Evolutionary conservation across 1,140 invertebrate species (phyloP).

Genomic region (Latrodectus geometricus): DNA sequence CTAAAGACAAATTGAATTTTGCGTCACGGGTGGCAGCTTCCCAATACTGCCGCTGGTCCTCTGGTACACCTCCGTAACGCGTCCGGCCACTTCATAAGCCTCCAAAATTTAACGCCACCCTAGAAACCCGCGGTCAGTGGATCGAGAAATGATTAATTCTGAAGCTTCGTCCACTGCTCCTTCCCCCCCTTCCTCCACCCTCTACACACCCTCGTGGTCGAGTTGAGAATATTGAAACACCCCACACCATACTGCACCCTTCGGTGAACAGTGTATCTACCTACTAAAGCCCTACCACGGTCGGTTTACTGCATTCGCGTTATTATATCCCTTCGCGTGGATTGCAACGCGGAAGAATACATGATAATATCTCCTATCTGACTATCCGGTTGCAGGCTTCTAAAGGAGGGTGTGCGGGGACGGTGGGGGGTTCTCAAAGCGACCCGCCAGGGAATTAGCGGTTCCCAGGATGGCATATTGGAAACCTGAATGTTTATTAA

Average conservation of each 20-base stretch:
- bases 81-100: constrained; percentile 42
- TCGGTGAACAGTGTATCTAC: background rate
- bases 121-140: constrained; percentile 17
- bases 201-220: background rate
- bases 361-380: constrained; percentile 5
- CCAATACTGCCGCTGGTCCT: background rate
- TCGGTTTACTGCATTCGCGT: constrained; percentile 22
- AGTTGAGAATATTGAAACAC: background rate
- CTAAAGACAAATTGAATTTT: constrained; percentile 42
- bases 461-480: background rate
- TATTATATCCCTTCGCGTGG: constrained; percentile 16
- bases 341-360: constrained; percentile 21
- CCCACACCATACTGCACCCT: background rate
- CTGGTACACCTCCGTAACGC: constrained; percentile 24
- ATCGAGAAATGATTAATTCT: constrained; percentile 33
- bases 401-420: background rate
- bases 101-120: constrained; percentile 30
- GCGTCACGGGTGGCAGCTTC: background rate
- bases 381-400: constrained; percentile 5
- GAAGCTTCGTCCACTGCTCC: background rate
- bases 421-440: background rate
- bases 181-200: background rate
- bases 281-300: constrained; percentile 9
- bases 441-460: background rate
- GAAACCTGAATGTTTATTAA: background rate